A percentile compares a stretch with the other conserved stretches of the same genome.
phyloP scores from a whole-genome alignment of 2,113 vertebrate species.

The Bubalus kerabau region DNA sequence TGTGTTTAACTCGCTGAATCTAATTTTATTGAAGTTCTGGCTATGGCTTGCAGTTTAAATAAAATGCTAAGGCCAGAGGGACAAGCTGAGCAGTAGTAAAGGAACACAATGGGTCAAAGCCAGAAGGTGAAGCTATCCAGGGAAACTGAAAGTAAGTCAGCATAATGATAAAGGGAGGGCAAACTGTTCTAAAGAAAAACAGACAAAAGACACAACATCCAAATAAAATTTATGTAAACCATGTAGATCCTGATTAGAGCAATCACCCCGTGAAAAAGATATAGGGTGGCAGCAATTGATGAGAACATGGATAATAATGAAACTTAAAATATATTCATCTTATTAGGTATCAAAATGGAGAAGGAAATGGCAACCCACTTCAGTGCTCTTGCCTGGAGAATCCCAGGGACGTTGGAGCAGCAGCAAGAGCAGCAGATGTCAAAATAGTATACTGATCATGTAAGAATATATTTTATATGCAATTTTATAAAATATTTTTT shows the following conservation, averaged over 20 bases:
- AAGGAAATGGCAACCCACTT: too few relatives aligned
- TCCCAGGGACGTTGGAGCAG: too few relatives aligned
- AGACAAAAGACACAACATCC: not conserved
- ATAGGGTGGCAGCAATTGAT: not conserved
- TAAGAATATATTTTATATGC: too few relatives aligned
- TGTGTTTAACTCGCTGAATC: not conserved
- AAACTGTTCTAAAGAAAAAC: not conserved
- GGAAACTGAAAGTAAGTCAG: not conserved
- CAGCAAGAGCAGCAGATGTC: too few relatives aligned
- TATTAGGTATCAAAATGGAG: not conserved
- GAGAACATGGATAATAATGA: not conserved
- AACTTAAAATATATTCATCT: not conserved
- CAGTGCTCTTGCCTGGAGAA: too few relatives aligned
- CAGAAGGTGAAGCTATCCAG: not conserved
- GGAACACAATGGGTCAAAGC: not conserved
- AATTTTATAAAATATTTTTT: not conserved
- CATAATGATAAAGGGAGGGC: not conserved
- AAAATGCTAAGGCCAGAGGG: not conserved
- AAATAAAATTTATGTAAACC: not conserved
- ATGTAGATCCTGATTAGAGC: not conserved
- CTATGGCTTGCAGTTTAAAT: not conserved
- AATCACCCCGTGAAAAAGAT: not conserved
- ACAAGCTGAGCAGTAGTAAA: not conserved
- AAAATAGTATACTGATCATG: too few relatives aligned
- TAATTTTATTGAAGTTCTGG: not conserved